These are phyloP conservation scores for Centropus bengalensis DNA, from an alignment of 2,113 vertebrate genomes.

Conservation along the genomic window DNA sequence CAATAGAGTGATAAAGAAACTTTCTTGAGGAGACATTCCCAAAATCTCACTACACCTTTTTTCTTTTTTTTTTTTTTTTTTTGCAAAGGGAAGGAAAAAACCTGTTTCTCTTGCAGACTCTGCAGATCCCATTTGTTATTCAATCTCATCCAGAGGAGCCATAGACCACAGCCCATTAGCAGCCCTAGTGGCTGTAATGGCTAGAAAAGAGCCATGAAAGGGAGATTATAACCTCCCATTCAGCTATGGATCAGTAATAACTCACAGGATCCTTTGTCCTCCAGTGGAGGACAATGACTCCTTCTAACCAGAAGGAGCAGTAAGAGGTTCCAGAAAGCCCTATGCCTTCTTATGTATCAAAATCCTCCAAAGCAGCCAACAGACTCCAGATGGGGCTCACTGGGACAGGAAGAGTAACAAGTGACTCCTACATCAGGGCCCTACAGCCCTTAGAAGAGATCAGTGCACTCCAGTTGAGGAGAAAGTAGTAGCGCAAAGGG, in stretches of 20 bases:
- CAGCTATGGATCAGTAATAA: not conserved
- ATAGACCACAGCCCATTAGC: not conserved
- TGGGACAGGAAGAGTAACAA: not conserved
- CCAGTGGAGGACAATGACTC: not conserved
- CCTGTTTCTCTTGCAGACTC: not conserved
- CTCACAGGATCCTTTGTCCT: not conserved
- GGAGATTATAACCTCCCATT: not conserved
- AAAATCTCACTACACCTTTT: not conserved
- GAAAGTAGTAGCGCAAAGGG: not conserved
- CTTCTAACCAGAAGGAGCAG: not conserved
- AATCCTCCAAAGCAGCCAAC: not conserved
- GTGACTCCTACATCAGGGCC: not conserved
- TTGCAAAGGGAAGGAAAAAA: not conserved
- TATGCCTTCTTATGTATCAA: not conserved
- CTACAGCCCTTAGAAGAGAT: not conserved
- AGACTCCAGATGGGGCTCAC: not conserved
- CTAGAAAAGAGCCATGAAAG: not conserved
- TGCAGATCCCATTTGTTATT: not conserved
- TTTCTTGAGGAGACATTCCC: not conserved
- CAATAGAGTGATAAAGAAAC: not conserved
- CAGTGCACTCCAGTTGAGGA: not conserved
- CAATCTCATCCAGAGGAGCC: not conserved
- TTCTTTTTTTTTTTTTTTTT: no score
- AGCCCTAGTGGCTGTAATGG: not conserved
- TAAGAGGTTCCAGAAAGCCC: not conserved